phyloP scores from a whole-genome alignment of 2,113 vertebrate genomes.

The Melozone crissalis region DNA sequence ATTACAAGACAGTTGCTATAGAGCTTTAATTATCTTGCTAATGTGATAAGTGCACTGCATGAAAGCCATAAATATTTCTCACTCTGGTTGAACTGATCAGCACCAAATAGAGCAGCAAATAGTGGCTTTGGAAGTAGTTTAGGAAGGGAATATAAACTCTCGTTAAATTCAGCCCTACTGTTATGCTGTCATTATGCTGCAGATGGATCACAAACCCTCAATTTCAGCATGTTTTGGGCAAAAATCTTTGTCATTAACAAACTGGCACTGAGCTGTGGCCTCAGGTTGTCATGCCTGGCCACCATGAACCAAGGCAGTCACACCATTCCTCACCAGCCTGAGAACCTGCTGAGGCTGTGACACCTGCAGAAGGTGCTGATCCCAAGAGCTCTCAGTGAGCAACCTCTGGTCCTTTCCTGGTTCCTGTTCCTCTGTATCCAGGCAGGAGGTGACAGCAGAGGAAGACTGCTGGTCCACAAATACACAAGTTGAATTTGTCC shows the following conservation, averaged over 20 bases:
- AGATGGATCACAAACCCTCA: not conserved
- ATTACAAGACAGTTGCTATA: not conserved
- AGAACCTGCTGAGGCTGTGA: accelerated
- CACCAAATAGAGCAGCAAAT: not conserved
- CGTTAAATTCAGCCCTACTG: not conserved
- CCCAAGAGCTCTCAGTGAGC: not conserved
- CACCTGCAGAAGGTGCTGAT: not conserved
- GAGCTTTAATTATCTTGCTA: constrained; percentile 2
- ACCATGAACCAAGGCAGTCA: accelerated
- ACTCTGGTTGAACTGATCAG: not conserved
- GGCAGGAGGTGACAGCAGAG: not conserved
- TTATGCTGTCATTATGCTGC: not conserved
- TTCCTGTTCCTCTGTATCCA: not conserved
- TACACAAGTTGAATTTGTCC: not conserved
- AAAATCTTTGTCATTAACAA: not conserved
- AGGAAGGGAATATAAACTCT: not conserved
- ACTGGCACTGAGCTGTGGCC: not conserved
- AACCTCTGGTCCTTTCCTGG: not conserved
- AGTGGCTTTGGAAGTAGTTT: not conserved
- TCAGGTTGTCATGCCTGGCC: not conserved
- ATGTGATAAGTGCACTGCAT: not conserved
- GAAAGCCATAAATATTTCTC: not conserved
- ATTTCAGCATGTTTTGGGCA: not conserved
- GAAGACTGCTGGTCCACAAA: not conserved
- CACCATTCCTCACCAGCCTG: not conserved